phyloP scores from a whole-genome alignment of 2,113 vertebrate species.

The Silurus glanis region DNA sequence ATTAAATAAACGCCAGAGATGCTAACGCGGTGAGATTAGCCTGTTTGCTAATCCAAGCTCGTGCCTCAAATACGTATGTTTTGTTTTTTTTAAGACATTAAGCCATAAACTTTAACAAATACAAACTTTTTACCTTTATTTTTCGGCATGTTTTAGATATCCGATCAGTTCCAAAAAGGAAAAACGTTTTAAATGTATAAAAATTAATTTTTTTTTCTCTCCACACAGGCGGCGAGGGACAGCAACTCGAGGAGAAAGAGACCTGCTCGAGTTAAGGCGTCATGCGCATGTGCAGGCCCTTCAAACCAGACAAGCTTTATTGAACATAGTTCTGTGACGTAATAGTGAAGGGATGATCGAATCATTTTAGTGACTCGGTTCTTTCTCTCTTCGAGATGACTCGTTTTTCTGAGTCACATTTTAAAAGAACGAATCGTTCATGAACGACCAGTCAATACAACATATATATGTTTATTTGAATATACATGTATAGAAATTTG shows the following conservation, averaged over 20 bases:
- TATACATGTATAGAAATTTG: too few relatives aligned
- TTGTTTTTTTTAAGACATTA: not conserved
- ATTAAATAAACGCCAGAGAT: not conserved
- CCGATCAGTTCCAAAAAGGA: not conserved
- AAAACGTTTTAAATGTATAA: not conserved
- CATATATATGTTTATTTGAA: too few relatives aligned
- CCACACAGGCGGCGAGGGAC: not conserved
- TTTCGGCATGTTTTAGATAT: conserved; percentile 72
- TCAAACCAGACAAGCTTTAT: not conserved
- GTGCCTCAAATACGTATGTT: not conserved
- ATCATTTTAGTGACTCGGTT: too few relatives aligned
- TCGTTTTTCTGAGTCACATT: too few relatives aligned
- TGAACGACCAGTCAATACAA: too few relatives aligned
- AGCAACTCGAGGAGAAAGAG: not conserved
- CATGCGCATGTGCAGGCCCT: not conserved
- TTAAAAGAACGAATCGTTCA: too few relatives aligned
- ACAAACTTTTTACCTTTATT: conserved; percentile 69
- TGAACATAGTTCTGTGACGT: not conserved
- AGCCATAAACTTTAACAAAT: too few relatives aligned
- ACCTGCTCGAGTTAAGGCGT: not conserved
- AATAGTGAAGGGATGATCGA: too few relatives aligned
- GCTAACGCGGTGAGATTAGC: conserved; percentile 12
- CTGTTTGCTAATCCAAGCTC: not conserved
- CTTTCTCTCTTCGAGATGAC: too few relatives aligned
- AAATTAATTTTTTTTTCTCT: not conserved